A percentile compares a stretch with the other conserved stretches of the same genome.
These are phyloP conservation scores for Nettapus auritus DNA, from an alignment of 2,113 vertebrate genomes.

Conservation along the genomic window DNA sequence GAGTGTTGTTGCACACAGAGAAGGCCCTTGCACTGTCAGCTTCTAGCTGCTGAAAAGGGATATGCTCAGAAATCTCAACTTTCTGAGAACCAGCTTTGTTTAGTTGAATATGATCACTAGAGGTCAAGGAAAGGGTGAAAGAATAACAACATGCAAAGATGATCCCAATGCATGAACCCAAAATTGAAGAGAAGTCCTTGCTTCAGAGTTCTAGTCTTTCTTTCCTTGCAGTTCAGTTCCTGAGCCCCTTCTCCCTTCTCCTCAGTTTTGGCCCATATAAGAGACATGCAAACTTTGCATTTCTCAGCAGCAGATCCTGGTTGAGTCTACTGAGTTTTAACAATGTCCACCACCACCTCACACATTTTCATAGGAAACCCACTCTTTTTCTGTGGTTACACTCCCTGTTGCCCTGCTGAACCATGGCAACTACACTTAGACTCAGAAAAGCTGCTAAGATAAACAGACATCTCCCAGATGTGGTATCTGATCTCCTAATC, in stretches of 20 bases:
- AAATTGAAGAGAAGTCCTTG: neutral
- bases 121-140: slow-evolving; percentile 35
- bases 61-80: slow-evolving; percentile 11
- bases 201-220: neutral
- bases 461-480: neutral
- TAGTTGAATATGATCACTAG: neutral
- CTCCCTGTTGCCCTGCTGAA: neutral
- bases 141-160: slow-evolving; percentile 31
- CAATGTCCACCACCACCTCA: neutral
- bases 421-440: neutral
- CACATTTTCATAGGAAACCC: neutral
- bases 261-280: neutral
- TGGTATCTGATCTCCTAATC: neutral
- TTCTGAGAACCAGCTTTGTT: slow-evolving; percentile 40
- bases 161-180: neutral
- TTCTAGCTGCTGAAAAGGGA: slow-evolving; percentile 8
- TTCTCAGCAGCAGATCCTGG: neutral
- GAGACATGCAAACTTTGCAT: neutral
- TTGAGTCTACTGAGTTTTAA: neutral
- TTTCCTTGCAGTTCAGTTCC: neutral
- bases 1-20: neutral
- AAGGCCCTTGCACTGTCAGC: neutral
- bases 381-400: slow-evolving; percentile 9
- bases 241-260: neutral
- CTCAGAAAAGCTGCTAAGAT: slow-evolving; percentile 1